A percentile compares a stretch with the other conserved stretches of the same genome.
phyloP scores from a whole-genome alignment of 2,113 vertebrate genomes.

The Oriolus oriolus region DNA sequence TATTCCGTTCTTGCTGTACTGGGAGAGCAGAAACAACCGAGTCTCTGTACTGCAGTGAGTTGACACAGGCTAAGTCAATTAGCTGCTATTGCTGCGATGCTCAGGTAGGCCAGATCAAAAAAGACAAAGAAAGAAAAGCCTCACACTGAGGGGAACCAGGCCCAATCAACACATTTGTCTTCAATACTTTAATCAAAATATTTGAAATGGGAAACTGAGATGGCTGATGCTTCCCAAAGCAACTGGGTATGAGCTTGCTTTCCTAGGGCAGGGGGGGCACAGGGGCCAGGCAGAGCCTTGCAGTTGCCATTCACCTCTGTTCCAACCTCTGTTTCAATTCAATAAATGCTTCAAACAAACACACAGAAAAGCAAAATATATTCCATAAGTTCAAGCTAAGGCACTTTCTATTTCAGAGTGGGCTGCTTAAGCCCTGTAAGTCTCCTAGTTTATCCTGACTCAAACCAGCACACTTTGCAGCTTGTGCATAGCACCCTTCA shows the following conservation, averaged over 20 bases:
- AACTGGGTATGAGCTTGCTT: neutral
- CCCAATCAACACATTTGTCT: neutral
- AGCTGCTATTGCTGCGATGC: neutral
- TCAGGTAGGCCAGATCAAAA: neutral
- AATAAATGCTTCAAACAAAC: neutral
- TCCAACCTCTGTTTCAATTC: neutral
- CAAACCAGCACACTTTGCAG: neutral
- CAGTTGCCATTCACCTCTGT: neutral
- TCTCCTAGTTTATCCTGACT: neutral
- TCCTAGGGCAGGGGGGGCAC: neutral
- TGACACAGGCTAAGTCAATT: constrained; percentile 37
- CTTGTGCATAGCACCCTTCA: neutral
- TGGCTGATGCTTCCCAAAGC: neutral
- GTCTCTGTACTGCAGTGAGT: neutral
- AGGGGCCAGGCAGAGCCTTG: neutral
- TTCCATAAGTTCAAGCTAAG: neutral
- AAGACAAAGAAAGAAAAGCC: neutral
- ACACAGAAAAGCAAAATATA: neutral
- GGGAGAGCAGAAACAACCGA: neutral
- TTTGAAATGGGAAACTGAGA: neutral
- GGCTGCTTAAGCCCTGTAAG: neutral
- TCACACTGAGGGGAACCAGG: neutral
- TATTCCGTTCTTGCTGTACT: neutral
- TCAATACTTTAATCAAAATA: neutral
- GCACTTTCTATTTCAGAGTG: neutral